Evolutionary conservation across 2,797 vertebrate species (phyloP), one percentile per base, ranked within the genome.

Genomic region (Sebastes alutus): DNA sequence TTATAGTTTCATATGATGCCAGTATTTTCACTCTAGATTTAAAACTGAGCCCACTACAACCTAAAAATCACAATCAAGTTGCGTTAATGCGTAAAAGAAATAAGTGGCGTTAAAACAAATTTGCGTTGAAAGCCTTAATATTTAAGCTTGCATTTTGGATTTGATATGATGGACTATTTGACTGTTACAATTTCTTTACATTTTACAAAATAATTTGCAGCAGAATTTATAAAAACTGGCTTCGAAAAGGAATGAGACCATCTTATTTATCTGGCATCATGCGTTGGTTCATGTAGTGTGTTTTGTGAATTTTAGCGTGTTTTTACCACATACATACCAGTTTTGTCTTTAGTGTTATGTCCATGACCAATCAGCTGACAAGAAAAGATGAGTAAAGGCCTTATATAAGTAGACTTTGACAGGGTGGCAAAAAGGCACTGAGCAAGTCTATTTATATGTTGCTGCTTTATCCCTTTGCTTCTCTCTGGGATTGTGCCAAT

Each of bases 341-440:
- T 64, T 79, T 65, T 58, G 42, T 83, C 61, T 90, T 72, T 86
- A 77, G 85, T 84, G 63, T 88, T 87, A 81, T 81, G 59, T 75
- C 79, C 67, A 78, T 77, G 88, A 88, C 89, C 76, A 89, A 92
- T 94, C 86, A 88, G 78, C 80, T 88, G 82, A 90, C 87, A 91
- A 85, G 77, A 84, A 87, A 82, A 87, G 80, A 92, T 82, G 86
- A 91, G 85, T 84, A 87, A 93, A 91, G 69, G 72, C 68, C 87
- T 94, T 93, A 93, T 80, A 74, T 93, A 93, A 93, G 82, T 85
- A 66, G 82, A 87, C 85, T 90, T 81, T 78, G 84, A 89, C 86
- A 86, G 85, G 58, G 73, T 91, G 89, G 88, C 83, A 88, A 92
- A 93, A 87, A 92, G 74, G 72, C 70, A 87, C 80, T 1, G 62